Evolutionary conservation across 1,140 invertebrate species (phyloP), one percentile per base, ranked within the genome.

Genomic region (Melitaea cinxia): DNA sequence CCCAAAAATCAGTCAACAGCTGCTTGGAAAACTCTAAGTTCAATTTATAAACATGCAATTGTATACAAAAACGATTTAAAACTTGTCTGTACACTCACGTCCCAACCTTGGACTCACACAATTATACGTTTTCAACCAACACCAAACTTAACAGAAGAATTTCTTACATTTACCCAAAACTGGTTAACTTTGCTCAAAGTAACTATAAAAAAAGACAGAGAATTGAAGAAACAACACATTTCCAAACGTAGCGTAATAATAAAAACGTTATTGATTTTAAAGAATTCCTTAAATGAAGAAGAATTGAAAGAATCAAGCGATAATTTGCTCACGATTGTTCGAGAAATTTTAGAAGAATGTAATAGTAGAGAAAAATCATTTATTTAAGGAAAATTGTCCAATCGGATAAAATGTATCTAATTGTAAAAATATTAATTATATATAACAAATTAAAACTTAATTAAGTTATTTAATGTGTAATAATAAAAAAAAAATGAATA

Each of bases 91-190:
- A 77, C 68, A 4, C 68, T 90, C 4, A 88, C 85, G 6, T 82
- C 79, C 0, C 88, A 90, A 56, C 83, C 86, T 0, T 90, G 88
- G 88, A 89, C 83, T 4, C 78, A 84, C 62, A 80, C 71, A 4
- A 66, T 90, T 0, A 77, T 88, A 69, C 70, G 81, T 54, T 90
- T 85, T 50, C 85, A 88, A 78, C 47, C 88, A 21, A 79, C 85
- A 28, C 81, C 87, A 39, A 78, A 76, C 0, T 65, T 80, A 12
- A 82, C 78, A n/a, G 24, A 68, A 6, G 85, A 89, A 61, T 90
- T 89, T 54, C 63, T 90, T 1, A 72, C 67, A n/a, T 89, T 90
- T 39, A 66, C 66, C 12, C 72, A 76, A 26, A 86, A 81, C 52
- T 90, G 88, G 88, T 55, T 90, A 0, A 83, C 70, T 37, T 68